A percentile compares a stretch with the other conserved stretches of the same genome.
Evolutionary conservation across 2,113 vertebrate species (phyloP).

Genomic region (Cricetomys ansorgei): DNA sequence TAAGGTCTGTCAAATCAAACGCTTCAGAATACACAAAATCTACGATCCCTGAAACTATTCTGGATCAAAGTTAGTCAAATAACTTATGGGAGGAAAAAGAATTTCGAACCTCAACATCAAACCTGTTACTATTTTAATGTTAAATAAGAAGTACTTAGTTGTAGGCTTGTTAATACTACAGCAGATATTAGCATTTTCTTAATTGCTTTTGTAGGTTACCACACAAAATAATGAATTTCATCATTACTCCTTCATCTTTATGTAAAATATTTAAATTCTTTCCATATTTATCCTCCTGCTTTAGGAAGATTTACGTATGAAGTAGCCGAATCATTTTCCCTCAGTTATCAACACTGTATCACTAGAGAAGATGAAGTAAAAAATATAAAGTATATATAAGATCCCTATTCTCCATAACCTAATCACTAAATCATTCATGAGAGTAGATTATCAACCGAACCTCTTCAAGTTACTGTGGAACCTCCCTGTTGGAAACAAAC

Average conservation of each 20-base stretch:
- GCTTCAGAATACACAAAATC: background rate
- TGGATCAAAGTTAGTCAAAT: background rate
- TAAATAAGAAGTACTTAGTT: constrained; percentile 1
- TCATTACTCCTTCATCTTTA: background rate
- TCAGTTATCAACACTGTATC: background rate
- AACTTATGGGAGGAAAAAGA: background rate
- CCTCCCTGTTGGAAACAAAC: background rate
- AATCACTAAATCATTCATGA: background rate
- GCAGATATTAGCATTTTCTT: background rate
- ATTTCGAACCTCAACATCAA: constrained; percentile 48
- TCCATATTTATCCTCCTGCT: background rate
- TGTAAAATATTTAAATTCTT: constrained; percentile 47
- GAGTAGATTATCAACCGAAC: background rate
- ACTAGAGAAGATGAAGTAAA: constrained; percentile 30
- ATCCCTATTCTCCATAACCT: background rate
- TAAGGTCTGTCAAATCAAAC: constrained; percentile 8
- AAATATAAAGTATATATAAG: constrained; percentile 23
- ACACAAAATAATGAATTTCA: background rate
- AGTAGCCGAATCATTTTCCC: background rate
- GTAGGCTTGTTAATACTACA: background rate
- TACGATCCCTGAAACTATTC: background rate
- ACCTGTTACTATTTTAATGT: background rate
- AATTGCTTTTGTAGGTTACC: background rate
- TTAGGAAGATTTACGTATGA: constrained; percentile 9
- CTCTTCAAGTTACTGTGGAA: background rate